These are phyloP conservation scores for Bilobella aurantiaca DNA, from an alignment of 1,140 invertebrate genomes.

Conservation along the genomic window DNA sequence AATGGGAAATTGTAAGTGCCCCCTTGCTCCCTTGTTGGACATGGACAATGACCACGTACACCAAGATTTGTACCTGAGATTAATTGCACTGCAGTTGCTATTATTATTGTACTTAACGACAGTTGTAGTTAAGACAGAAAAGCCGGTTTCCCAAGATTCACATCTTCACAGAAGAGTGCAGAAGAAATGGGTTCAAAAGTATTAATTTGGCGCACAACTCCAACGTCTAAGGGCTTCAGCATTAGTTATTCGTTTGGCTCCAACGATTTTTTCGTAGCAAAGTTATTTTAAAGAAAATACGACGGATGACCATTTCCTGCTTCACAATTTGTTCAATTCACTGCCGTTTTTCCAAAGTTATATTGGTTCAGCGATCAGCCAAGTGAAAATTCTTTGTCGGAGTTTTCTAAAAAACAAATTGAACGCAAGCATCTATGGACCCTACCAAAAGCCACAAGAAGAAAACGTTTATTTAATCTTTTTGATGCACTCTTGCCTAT, in stretches of 20 bases:
- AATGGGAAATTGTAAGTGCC: neutral
- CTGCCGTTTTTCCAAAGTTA: neutral
- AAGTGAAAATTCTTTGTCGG: neutral
- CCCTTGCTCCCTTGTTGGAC: neutral
- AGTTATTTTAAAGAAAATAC: neutral
- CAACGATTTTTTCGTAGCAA: neutral
- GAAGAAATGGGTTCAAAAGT: neutral
- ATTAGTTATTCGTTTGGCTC: no score
- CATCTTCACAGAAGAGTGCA: neutral
- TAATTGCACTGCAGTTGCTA: no score
- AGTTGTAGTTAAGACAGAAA: neutral
- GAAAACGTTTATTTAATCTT: constrained; percentile 1
- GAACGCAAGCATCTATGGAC: no score
- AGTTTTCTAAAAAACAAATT: neutral
- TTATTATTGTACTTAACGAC: no score
- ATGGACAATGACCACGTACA: neutral
- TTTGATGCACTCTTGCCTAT: neutral
- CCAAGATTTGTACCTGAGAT: no score
- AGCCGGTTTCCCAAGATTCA: neutral
- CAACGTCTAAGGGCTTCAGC: no score
- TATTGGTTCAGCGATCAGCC: neutral
- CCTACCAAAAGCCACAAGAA: no score
- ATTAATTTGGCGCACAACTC: no score
- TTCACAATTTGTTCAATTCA: neutral
- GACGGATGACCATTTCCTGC: neutral